Conservation (phyloP, 2,113 vertebrate species). For the Neofelis nebulosa region DNA sequence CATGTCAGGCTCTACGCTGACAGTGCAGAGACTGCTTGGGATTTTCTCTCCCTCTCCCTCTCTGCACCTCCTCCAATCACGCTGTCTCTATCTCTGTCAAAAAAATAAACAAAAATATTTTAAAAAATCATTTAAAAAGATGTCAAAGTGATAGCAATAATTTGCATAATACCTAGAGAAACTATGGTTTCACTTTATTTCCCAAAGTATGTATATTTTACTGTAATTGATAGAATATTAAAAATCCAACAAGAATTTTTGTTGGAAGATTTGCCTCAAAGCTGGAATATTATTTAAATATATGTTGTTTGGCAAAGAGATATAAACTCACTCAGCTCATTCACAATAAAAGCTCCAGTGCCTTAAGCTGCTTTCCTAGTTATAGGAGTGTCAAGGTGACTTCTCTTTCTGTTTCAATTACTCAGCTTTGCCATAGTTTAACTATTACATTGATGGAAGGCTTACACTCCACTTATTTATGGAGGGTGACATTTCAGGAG, state of each 20-base stretch:
- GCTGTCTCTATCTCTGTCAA: too few relatives aligned
- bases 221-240: conserved; percentile 21
- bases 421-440: conserved; percentile 80
- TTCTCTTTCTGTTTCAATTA: conserved; percentile 82
- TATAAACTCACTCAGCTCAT: conserved; percentile 68
- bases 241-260: conserved; percentile 50
- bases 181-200: not conserved
- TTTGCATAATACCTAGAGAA: not conserved
- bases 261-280: conserved; percentile 64
- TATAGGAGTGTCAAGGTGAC: conserved; percentile 82
- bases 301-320: conserved; percentile 55
- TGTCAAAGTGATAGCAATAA: not conserved
- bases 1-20: too few relatives aligned
- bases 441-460: conserved; percentile 85
- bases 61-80: too few relatives aligned
- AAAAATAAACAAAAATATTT: too few relatives aligned
- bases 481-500: conserved; percentile 79
- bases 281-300: conserved; percentile 73
- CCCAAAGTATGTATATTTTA: conserved; percentile 38
- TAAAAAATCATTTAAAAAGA: too few relatives aligned
- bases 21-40: too few relatives aligned
- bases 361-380: conserved; percentile 76
- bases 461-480: conserved; percentile 75
- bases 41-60: too few relatives aligned
- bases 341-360: conserved; percentile 69